Percentiles rank a stretch among this genome's conserved stretches.
phyloP scores from a whole-genome alignment of 2,888 invertebrate species.

The Dromius quadrimaculatus region DNA sequence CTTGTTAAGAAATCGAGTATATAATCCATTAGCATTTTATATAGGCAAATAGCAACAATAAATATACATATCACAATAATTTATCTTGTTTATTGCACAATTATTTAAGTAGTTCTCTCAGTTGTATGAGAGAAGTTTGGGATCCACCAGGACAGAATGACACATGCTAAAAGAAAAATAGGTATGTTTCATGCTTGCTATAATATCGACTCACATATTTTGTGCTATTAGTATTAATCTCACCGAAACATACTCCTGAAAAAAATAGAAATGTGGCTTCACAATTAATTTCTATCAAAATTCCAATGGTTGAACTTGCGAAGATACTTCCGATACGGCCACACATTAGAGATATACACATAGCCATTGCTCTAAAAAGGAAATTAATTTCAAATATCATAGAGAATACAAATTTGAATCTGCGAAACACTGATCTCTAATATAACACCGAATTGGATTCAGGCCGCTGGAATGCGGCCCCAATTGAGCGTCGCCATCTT shows the following conservation, averaged over 20 bases:
- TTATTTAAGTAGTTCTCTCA: conserved; percentile 8
- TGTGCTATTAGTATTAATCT: conserved; percentile 4
- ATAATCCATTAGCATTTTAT: too few species aligned
- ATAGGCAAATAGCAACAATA: too few species aligned
- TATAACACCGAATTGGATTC: too few species aligned
- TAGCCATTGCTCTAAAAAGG: conserved; percentile 43
- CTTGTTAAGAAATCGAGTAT: too few species aligned
- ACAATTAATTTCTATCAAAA: conserved; percentile 40
- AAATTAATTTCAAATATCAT: not conserved
- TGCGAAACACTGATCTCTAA: too few species aligned
- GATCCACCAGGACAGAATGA: conserved; percentile 23
- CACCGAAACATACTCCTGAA: conserved; percentile 34
- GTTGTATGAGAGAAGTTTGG: conserved; percentile 14
- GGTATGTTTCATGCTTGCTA: not conserved
- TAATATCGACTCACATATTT: too few species aligned
- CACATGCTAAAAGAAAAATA: conserved; percentile 35
- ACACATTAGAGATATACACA: conserved; percentile 42
- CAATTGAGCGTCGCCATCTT: too few species aligned
- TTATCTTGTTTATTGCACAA: not conserved
- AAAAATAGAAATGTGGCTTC: conserved; percentile 37
- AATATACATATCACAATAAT: not conserved
- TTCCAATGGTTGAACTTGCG: conserved; percentile 43
- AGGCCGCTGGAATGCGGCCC: too few species aligned
- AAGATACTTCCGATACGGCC: conserved; percentile 41
- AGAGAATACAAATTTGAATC: not conserved